These are phyloP conservation scores for Sebastes vulpes DNA, from an alignment of 2,797 vertebrate genomes.

Conservation along the genomic window DNA sequence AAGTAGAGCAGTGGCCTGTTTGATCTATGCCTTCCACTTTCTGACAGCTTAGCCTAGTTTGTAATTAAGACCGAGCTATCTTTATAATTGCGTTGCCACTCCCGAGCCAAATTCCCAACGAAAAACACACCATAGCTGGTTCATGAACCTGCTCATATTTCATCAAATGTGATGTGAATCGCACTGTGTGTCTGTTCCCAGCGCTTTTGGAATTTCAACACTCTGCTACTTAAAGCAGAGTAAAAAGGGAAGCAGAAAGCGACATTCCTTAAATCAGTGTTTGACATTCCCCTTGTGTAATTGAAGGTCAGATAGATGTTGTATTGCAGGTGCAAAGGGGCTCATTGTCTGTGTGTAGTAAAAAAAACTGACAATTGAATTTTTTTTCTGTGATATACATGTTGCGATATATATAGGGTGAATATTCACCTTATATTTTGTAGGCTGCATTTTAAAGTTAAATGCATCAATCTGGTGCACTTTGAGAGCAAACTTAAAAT, in stretches of 20 bases:
- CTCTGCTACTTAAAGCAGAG: slow-evolving; percentile 40
- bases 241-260: slow-evolving; percentile 36
- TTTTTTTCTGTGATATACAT: not conserved
- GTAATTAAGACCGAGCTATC: slow-evolving; percentile 79
- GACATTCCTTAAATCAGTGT: slow-evolving; percentile 56
- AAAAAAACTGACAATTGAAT: no score
- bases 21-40: slow-evolving; percentile 64
- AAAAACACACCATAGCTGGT: slow-evolving; percentile 72
- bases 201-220: slow-evolving; percentile 74
- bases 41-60: slow-evolving; percentile 64
- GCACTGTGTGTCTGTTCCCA: slow-evolving; percentile 78
- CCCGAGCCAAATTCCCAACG: slow-evolving; percentile 70
- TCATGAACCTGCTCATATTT: slow-evolving; percentile 80
- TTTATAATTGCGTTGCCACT: slow-evolving; percentile 76
- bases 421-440: no score
- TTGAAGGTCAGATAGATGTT: slow-evolving; percentile 47
- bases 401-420: not conserved
- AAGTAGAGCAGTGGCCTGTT: slow-evolving; percentile 28
- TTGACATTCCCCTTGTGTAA: slow-evolving; percentile 50
- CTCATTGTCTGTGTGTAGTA: not conserved
- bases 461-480: no score
- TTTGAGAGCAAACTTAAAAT: no score
- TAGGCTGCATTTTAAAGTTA: no score
- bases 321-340: slow-evolving; percentile 32
- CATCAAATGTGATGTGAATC: slow-evolving; percentile 82